Base-by-base conservation (phyloP, 2,888 invertebrate species). In the Andricus curvator region DNA sequence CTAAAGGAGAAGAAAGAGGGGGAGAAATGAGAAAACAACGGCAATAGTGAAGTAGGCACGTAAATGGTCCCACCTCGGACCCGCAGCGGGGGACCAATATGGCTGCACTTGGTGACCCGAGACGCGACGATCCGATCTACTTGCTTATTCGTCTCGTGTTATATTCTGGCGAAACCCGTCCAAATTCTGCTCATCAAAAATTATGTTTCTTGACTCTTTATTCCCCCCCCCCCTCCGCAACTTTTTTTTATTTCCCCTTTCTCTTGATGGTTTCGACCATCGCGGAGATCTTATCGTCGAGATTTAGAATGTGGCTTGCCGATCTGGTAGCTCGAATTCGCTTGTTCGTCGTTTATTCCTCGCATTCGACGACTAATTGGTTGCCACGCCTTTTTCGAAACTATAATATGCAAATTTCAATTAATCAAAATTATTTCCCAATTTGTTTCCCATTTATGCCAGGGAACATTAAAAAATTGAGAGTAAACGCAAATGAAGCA, bases 101-200 rank as follows among this genome's bases (percentile, higher is more conserved):
- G 77, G 82, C 82, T 79, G 81, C 82, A 79, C 82, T 82, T 83
- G 79, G 80, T 84, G 84, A 84, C 84, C 84, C 84, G 79, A 66
- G 82, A 80, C 83, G 82, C 83, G 82, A 85, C 88, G 86, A 87
- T 86, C 83, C 86, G 87, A 88, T 88, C 88, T 87, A 88, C 88
- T 89, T 87, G 86, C 83, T 88, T 88, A 89, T 89, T 87, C 89
- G 82, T 86, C 87, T 86, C 86, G 85, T 86, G 84, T 87, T 84
- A 78, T 86, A 85, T 87, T 87, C 86, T 83, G 83, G 84, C 83
- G 85, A 87, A 88, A 88, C 83, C 83, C 87, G 86, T 86, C 85
- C 86, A 87, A 88, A 88, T 88, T 87, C 83, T 82, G 82, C 84
- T 86, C 85, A 85, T 86, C 86, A 87, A 88, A 86, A 87, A 86